These are phyloP conservation scores for Rhopilema esculentum DNA, from an alignment of 30 jellyfish, hydroid and myxozoan genomes.

Conservation along the genomic window DNA sequence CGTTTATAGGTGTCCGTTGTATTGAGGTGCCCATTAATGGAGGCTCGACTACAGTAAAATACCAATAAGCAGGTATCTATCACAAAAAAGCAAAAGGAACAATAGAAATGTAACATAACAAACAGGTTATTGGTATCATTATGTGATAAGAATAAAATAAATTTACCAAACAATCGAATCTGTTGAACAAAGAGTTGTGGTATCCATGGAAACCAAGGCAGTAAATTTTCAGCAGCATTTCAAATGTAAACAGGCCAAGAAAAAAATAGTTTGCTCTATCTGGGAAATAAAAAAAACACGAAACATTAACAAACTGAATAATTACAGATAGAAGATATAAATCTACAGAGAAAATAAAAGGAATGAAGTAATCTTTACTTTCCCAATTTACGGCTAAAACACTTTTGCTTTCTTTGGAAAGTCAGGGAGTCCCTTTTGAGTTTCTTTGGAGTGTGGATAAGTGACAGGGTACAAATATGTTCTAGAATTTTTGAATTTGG, in stretches of 20 bases:
- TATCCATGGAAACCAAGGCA: slow-evolving; percentile 98
- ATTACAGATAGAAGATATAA: not conserved
- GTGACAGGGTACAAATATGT: no score
- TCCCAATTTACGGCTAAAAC: not conserved
- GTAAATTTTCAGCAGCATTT: slow-evolving; percentile 88
- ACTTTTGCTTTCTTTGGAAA: no score
- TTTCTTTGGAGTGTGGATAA: not conserved
- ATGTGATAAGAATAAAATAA: no score
- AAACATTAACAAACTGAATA: not conserved
- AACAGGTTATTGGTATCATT: no score
- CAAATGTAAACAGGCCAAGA: slow-evolving; percentile 94
- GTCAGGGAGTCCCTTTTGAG: no score
- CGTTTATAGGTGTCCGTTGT: no score
- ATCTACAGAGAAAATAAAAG: not conserved
- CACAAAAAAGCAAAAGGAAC: no score
- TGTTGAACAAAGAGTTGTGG: slow-evolving; percentile 84
- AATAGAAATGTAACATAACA: no score
- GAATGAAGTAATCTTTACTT: not conserved
- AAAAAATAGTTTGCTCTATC: slow-evolving; percentile 98
- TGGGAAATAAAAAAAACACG: slow-evolving; percentile 21
- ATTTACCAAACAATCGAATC: slow-evolving; percentile 95
- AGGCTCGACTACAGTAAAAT: no score
- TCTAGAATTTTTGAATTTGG: no score
- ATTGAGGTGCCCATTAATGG: no score
- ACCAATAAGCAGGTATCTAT: no score